Evolutionary conservation across 2,797 vertebrate genomes (phyloP).

Genomic region (Halcyon leucocephala): DNA sequence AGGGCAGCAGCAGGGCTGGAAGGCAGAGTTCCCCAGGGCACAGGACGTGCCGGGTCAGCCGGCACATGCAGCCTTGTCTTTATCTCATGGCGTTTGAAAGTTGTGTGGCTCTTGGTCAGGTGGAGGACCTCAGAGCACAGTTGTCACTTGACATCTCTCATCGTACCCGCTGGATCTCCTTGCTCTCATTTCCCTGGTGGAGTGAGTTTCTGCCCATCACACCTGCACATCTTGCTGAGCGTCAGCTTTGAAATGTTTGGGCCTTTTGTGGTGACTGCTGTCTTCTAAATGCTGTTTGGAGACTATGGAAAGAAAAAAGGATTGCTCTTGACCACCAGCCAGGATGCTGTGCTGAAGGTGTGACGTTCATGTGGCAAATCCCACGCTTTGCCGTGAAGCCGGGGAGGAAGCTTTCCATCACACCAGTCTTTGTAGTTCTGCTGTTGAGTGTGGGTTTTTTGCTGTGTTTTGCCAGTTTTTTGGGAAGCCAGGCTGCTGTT

Average conservation of each 20-base stretch:
- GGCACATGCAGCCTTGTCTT: rapidly evolving
- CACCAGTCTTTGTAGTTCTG: background rate
- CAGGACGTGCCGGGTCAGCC: rapidly evolving
- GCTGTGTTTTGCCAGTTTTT: background rate
- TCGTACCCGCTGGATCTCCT: background rate
- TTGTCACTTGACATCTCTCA: background rate
- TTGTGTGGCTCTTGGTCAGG: background rate
- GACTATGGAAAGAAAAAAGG: background rate
- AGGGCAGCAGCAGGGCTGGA: background rate
- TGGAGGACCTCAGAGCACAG: background rate
- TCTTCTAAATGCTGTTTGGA: background rate
- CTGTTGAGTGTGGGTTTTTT: background rate
- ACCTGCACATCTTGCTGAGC: background rate
- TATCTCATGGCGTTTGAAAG: background rate
- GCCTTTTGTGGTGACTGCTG: background rate
- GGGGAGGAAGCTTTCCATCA: background rate
- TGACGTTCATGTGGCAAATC: background rate
- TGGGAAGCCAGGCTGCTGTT: background rate
- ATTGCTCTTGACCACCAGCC: background rate
- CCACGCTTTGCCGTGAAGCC: background rate
- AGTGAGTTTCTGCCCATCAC: background rate
- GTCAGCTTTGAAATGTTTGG: background rate
- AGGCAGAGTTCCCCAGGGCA: background rate
- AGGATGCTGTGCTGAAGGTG: background rate
- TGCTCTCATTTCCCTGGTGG: background rate